phyloP scores from a whole-genome alignment of 2,113 vertebrate genomes.

The Heterochromis multidens region DNA sequence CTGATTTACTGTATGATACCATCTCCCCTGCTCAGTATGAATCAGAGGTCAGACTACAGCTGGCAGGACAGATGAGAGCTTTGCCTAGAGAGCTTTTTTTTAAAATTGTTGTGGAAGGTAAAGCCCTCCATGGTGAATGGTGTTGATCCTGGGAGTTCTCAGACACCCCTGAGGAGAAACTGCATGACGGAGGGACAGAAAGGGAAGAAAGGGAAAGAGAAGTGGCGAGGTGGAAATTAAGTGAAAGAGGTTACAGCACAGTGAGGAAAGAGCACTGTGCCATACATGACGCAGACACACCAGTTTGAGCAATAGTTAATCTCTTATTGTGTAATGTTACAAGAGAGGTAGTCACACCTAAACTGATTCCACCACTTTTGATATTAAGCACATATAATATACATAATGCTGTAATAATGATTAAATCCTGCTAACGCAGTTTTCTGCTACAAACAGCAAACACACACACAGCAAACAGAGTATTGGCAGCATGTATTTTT shows the following conservation, averaged over 20 bases:
- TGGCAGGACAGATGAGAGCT: neutral
- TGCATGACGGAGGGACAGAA: neutral
- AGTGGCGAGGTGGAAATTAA: neutral
- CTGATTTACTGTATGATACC: constrained; percentile 2
- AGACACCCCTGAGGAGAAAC: neutral
- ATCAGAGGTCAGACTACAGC: constrained; percentile 24
- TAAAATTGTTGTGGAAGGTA: constrained; percentile 5
- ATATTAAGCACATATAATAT: neutral
- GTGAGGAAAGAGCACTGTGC: neutral
- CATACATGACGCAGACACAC: neutral
- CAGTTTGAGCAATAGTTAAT: neutral
- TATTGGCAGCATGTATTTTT: neutral
- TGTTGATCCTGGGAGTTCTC: neutral
- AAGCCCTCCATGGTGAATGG: constrained; percentile 18
- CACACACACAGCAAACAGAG: neutral
- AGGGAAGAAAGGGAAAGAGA: neutral
- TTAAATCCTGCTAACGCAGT: neutral
- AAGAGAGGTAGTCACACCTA: neutral
- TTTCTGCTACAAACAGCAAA: neutral
- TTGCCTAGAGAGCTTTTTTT: constrained; percentile 6
- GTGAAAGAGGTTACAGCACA: neutral
- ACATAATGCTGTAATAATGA: neutral
- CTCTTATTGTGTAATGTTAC: neutral
- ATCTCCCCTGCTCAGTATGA: constrained; percentile 22
- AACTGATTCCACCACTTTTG: neutral